Base-by-base conservation (phyloP, 2,888 invertebrate genomes). In the Noctua pronuba region DNA sequence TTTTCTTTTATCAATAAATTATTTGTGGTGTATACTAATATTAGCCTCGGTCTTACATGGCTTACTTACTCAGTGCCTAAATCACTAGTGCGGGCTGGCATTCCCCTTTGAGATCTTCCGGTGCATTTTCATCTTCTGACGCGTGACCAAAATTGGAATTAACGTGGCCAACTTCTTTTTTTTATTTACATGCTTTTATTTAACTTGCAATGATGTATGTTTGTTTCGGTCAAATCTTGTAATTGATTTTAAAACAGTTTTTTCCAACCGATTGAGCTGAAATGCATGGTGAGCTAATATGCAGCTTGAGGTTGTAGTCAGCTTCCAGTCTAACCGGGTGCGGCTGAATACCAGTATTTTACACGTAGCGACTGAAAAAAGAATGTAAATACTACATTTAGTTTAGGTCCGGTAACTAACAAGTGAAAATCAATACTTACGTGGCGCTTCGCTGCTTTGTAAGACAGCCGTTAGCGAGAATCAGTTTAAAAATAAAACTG, bases 381-480 rank as follows among this genome's bases (percentile, higher is more conserved):
- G 0, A 31, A 58, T 24, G 1, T 16, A 11, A 49, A n/a, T 0
- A 44, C 35, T 64, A 35, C 35, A 31, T 35, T 31, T 65, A 8
- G 31, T n/a, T 49, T 31, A 46, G 11, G n/a, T 64, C 21, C 62
- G 1, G 35, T 62, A 35, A 71, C 11, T 13, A 68, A 64, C 75
- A n/a, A 24, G 3, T 60, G 8, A 81, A 79, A 79, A 81, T 81
- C 79, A 81, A 81, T 79, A 81, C 52, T 81, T 68, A 46, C 21
- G 52, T 55, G 67, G 67, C 62, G 46, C 31, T 49, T 49, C 31
- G 41, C 31, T 58, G 52, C 58, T 66, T 52, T 52, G 52, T 46
- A 46, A 46, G 73, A 24, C 31, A 65, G 31, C 55, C 65, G 41
- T 38, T 81, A 46, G 21, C 38, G 31, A 73, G 41, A 41, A 66